phyloP scores from a whole-genome alignment of 2,888 invertebrate species.

The Orthosia gracilis region DNA sequence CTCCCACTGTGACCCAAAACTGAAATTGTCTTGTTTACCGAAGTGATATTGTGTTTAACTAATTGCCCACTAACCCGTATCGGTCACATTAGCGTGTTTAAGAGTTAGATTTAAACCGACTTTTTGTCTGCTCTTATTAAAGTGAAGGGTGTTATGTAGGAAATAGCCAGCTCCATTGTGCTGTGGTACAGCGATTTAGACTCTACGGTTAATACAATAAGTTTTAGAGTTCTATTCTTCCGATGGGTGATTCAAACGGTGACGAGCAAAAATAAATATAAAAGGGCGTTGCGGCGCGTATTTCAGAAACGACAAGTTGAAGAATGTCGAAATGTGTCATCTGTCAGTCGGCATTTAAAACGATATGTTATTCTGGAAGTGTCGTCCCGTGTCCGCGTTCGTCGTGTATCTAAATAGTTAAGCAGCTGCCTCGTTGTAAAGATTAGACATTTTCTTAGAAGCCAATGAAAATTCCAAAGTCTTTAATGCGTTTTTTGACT shows the following conservation, averaged over 20 bases:
- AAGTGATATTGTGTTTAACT: conserved; percentile 63
- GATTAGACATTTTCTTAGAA: conserved; percentile 81
- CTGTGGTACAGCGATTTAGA: conserved; percentile 57
- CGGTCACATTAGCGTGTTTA: conserved; percentile 78
- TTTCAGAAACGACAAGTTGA: conserved; percentile 90
- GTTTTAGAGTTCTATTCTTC: conserved; percentile 66
- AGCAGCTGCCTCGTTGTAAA: conserved; percentile 86
- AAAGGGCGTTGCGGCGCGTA: conserved; percentile 80
- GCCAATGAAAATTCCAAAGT: conserved; percentile 82
- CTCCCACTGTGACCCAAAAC: conserved; percentile 13
- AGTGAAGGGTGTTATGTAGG: conserved; percentile 74
- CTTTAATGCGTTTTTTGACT: conserved; percentile 72
- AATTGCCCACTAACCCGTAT: conserved; percentile 78
- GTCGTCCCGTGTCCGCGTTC: conserved; percentile 78
- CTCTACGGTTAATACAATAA: conserved; percentile 68
- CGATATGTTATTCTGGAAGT: conserved; percentile 90
- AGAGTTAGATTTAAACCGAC: conserved; percentile 77
- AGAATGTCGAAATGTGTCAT: conserved; percentile 91
- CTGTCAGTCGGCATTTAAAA: conserved; percentile 91
- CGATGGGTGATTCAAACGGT: conserved; percentile 71
- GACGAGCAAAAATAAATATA: conserved; percentile 83
- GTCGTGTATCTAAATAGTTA: conserved; percentile 86
- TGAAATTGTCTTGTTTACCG: conserved; percentile 34
- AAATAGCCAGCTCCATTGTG: conserved; percentile 63
- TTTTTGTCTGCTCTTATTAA: conserved; percentile 84